Conservation (phyloP, 2,113 vertebrate genomes). For the Sphyrna mokarran region DNA sequence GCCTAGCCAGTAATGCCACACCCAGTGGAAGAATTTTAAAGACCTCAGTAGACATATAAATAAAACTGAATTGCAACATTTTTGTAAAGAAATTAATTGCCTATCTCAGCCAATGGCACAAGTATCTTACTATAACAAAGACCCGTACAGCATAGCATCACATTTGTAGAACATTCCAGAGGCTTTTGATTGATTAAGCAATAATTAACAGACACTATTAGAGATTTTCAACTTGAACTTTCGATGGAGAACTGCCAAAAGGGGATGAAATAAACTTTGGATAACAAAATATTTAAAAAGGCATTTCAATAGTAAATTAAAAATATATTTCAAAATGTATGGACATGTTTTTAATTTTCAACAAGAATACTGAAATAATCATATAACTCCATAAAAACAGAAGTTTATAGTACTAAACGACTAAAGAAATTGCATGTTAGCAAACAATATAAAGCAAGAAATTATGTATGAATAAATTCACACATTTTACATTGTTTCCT, state of each 20-base stretch:
- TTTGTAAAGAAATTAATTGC: constrained; percentile 7
- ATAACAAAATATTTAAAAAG: background rate
- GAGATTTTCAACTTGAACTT: background rate
- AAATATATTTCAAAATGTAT: background rate
- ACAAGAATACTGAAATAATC: background rate
- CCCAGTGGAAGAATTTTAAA: too few relatives aligned
- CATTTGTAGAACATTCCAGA: background rate
- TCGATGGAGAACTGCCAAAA: background rate
- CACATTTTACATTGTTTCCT: background rate
- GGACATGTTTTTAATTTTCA: background rate
- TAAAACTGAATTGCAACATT: background rate
- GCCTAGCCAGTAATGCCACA: too few relatives aligned
- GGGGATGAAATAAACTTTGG: background rate
- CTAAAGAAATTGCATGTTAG: background rate
- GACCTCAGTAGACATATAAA: background rate
- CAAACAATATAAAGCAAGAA: background rate
- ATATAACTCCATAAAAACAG: background rate
- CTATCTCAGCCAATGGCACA: background rate
- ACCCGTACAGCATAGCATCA: background rate
- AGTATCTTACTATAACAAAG: background rate
- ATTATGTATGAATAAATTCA: background rate
- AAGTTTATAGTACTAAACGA: background rate
- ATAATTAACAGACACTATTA: background rate
- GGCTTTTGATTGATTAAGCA: background rate
- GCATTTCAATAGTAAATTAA: background rate